Percentiles rank a stretch among this genome's conserved stretches.
Evolutionary conservation across 1,140 invertebrate species (phyloP).

Genomic region (Eupeodes corollae): DNA sequence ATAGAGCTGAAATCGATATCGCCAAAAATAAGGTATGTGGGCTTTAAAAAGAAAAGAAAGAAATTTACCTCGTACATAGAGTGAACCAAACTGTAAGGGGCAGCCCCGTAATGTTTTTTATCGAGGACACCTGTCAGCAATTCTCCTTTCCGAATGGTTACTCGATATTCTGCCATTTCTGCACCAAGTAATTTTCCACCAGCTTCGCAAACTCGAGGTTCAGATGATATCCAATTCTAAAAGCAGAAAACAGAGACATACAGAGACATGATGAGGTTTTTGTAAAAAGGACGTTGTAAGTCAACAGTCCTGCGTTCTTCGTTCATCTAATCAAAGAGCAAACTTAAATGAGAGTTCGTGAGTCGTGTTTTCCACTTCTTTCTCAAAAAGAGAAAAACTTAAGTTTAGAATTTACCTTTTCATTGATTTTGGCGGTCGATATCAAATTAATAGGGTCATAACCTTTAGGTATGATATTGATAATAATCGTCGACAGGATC

Average conservation of each 20-base stretch:
- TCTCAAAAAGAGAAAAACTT: too few relatives aligned
- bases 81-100: conserved; percentile 86
- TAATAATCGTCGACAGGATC: conserved; percentile 66
- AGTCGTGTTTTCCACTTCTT: background rate
- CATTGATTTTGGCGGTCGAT: conserved; percentile 73
- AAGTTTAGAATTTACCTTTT: conserved; percentile 42
- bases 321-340: too few relatives aligned
- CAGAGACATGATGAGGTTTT: too few relatives aligned
- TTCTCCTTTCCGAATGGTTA: conserved; percentile 82
- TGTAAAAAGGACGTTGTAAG: too few relatives aligned
- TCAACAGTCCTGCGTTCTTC: too few relatives aligned
- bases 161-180: conserved; percentile 85
- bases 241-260: too few relatives aligned
- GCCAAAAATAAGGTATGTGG: background rate
- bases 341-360: too few relatives aligned
- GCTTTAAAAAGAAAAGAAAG: background rate
- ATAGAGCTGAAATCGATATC: conserved; percentile 55
- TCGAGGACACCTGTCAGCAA: conserved; percentile 89
- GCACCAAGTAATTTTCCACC: conserved; percentile 46
- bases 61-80: conserved; percentile 68
- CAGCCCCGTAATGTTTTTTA: conserved; percentile 93
- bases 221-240: conserved; percentile 49
- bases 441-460: conserved; percentile 63
- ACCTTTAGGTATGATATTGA: conserved; percentile 73
- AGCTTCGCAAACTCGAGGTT: conserved; percentile 46